Base-by-base conservation (phyloP, 2,113 vertebrate species). In the Erinaceus europaeus region DNA sequence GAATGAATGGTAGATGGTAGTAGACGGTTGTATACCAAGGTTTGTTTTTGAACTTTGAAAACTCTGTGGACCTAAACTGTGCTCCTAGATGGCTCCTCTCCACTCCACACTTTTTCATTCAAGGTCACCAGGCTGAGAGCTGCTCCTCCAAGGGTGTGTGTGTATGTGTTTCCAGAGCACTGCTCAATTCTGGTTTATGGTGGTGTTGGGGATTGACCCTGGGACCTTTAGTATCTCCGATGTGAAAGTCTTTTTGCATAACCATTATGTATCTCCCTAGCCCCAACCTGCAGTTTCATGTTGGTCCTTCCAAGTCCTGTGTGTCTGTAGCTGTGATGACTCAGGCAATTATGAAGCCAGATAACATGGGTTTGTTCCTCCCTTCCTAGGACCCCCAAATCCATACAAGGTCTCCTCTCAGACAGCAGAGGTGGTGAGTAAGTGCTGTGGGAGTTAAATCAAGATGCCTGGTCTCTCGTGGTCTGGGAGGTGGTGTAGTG, bases 401-500 rank as follows among this genome's bases (percentile, higher is more conserved):
- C 74, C 34, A 36, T 62, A 23, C n/a, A 44, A 23, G 42, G 11
- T 21, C 62, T 1, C 64, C 53, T 71, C n/a, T 89, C 13, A 48
- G 69, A 42, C 48, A 79, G 69, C 42, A 71, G 86, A 83, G 36
- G 32, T 27, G n/a, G 14, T 34, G 3, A 46, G 57, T 69, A 25
- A 3, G 48, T 75, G n/a, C n/a, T 50, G 9, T 52, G 20, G 29
- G 73, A 67, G 48, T n/a, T n/a, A 29, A 52, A 32, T 88, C 55
- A 76, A 69, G 73, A 89, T 87, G 34, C 40, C 64, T 53, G 29
- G n/a, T n/a, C n/a, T n/a, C n/a, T n/a, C n/a, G n/a, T n/a, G n/a
- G n/a, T n/a, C n/a, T n/a, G n/a, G n/a, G n/a, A n/a, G n/a, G n/a
- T n/a, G n/a, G n/a, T n/a, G n/a, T n/a, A n/a, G n/a, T n/a, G n/a